Base-by-base conservation (phyloP, 2,113 vertebrate species). In the Furnarius figulus region DNA sequence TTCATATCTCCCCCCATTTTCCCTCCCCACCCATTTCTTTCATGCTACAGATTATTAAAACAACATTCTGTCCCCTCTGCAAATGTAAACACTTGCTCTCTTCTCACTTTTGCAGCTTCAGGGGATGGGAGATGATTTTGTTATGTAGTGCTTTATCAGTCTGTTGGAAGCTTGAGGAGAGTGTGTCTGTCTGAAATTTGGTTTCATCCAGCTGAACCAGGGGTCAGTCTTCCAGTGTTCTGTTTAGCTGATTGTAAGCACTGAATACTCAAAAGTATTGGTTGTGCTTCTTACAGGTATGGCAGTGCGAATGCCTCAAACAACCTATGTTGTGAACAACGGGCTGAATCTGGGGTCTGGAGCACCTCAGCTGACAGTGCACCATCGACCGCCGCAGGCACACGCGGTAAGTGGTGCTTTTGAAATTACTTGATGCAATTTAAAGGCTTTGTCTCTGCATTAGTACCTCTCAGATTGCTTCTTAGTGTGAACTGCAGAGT, bases 361-460 rank as follows among this genome's bases (percentile, higher is more conserved):
- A 73, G 97, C 98, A 33, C 98, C 98, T 90, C 98, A 98, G 95
- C 98, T 98, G 79, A 98, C 98, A 11, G 98, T 98, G 76, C 98
- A 98, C 87, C 98, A 98, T 71, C 98, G 98, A 56, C 98, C 98
- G 14, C 97, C 98, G 7, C 98, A 97, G 96, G 97, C 96, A 53
- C 97, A 98, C 58, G 33, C 95, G 50, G 98, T 98, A 85, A 98
- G 97, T 97, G 52, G 16, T n/a, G 35, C 50, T 42, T 75, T n/a
- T 30, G 20, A 58, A 42, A 3, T 37, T 19, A 18, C 40, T 50
- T 25, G 14, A 3, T 28, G 30, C n/a, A 12, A 5, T 65, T 49
- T 28, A 12, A 55, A 74, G 74, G 58, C 59, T 79, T 42, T 42
- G 37, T 35, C 39, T 63, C 83, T 88, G 59, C 47, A 4, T 67